Evolutionary conservation across 2,797 vertebrate genomes (phyloP), one percentile per base, ranked within the genome.

Genomic region (Megalops cyprinoides): DNA sequence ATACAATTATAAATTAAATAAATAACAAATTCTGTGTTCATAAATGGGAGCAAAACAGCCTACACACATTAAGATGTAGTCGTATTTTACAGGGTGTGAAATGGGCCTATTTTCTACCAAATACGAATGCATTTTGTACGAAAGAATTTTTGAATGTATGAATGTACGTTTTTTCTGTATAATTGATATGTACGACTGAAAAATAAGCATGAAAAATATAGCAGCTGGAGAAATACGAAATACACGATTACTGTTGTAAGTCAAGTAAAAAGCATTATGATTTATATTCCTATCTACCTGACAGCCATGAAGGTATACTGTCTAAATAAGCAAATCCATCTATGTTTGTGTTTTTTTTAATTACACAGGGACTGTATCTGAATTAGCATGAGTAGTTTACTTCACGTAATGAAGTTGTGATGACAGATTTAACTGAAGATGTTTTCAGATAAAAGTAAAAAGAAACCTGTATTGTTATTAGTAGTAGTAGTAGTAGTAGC

Each of bases 401-500:
- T 34, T 15, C 14, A 65, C 15, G 60, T 3, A 65, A 12, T 65
- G 4, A 4, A 3, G 3, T 42, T 44, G 44, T 34, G 31, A 34
- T 42, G 37, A n/a, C n/a, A n/a, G n/a, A n/a, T n/a, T n/a, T n/a
- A n/a, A n/a, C n/a, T n/a, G n/a, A 4, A 71, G 6, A 44, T 42
- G 37, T 20, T 44, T 44, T 44, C 34, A 42, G 23, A 71, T 71
- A 9, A 42, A 37, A 65, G 39, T 23, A 15, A 71, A 44, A n/a
- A 18, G 31, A 5, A 48, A 6, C 46, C 4, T 49, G 15, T 46
- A 46, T 20, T n/a, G 73, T 46, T 44, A 73, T 46, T n/a, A 73
- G 44, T 39, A 71, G 71, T 23, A 71, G 71, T 23, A 71, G 71
- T 42, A 71, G 69, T 67, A 37, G 37, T 71, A 42, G 39, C 39